Evolutionary conservation across 1,140 invertebrate species (phyloP), one percentile per base, ranked within the genome.

Genomic region (Reticulitermes speratus): DNA sequence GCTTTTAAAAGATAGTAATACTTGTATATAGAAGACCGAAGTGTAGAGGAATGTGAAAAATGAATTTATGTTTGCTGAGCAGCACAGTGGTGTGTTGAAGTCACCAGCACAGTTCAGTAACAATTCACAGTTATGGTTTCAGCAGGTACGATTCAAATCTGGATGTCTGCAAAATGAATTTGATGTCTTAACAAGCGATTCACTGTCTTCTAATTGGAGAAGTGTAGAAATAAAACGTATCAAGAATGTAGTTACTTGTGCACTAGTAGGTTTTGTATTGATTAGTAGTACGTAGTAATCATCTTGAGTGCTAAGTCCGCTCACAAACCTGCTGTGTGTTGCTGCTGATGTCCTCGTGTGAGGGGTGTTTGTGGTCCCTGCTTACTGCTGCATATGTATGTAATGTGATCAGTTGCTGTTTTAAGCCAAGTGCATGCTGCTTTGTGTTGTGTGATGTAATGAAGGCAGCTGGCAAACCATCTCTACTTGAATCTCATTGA

Each of bases 331-430:
- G 25, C n/a, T 75, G 65, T 30, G 25, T 75, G 65, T 75, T 75
- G 25, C n/a, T 75, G 65, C n/a, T 75, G 65, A 75, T 12, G 14
- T 30, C n/a, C 65, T 75, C 65, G 25, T 9, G 2, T 75, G 65
- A 30, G 65, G 65, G 65, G 65, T 75, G 65, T 75, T 75, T 75
- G 65, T 75, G n/a, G 65, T 75, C 65, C 65, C 65, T 75, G 65
- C 65, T 75, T 30, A 30, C n/a, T 75, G 25, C 65, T 75, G 65
- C 65, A 30, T 55, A 75, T 75, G 5, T 75, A 30, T 75, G 65
- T 75, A 55, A 48, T 48, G 45, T 48, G 45, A 55, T 55, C 52
- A 55, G 52, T 55, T 55, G 45, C 45, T 48, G 52, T 21, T 55
- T 55, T 55, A 55, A 55, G 52, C 52, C 19, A 1, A 1, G 1